Conservation (phyloP, 2,113 vertebrate genomes). For the Seriola aureovittata region DNA sequence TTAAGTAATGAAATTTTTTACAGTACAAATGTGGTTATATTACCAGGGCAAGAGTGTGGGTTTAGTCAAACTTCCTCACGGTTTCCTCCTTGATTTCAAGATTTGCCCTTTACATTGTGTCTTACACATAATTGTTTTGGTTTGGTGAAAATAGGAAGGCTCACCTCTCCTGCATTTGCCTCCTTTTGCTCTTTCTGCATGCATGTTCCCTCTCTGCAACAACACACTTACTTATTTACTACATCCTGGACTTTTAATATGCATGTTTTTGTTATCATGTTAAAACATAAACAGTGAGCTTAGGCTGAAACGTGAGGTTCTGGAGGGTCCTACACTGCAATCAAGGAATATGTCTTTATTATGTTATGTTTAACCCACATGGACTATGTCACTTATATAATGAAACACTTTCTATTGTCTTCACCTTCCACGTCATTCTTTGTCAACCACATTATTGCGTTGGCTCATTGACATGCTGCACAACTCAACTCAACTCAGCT, state of each 20-base stretch:
- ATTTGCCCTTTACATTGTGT: background rate
- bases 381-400: slow-evolving; percentile 57
- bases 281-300: slow-evolving; percentile 22
- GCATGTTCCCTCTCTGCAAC: slow-evolving; percentile 10
- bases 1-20: background rate
- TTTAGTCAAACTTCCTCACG: background rate
- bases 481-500: slow-evolving; percentile 6
- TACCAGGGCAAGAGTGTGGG: background rate
- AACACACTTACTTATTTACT: slow-evolving; percentile 3
- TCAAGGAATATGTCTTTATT: slow-evolving; percentile 24
- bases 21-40: background rate
- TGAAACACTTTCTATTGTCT: slow-evolving; percentile 70
- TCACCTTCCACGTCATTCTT: slow-evolving; percentile 37
- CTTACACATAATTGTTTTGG: too few species aligned
- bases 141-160: too few species aligned
- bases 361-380: background rate
- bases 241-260: background rate
- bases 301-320: background rate
- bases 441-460: slow-evolving; percentile 43
- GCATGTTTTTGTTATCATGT: too few species aligned
- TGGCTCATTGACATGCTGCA: slow-evolving; percentile 45
- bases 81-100: slow-evolving; percentile 8
- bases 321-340: background rate
- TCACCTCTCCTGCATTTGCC: slow-evolving; percentile 9
- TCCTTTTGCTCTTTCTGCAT: background rate